Conservation (phyloP, 2,113 vertebrate species). For the Formicarius rufipectus region DNA sequence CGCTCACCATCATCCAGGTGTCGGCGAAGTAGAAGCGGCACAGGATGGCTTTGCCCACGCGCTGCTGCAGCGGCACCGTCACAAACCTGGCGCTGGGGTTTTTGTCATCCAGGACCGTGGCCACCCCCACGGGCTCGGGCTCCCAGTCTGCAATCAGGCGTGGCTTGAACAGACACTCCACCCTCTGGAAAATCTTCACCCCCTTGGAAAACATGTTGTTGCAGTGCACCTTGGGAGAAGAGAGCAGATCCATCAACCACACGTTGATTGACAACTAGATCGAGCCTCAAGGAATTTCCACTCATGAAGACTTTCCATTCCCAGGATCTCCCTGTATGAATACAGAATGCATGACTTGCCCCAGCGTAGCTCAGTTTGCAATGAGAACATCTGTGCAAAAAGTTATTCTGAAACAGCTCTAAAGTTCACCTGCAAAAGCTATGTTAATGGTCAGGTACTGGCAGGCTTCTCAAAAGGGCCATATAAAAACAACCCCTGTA, state of each 20-base stretch:
- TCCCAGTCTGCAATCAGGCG: slow-evolving; percentile 80
- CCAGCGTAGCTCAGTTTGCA: background rate
- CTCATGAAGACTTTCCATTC: background rate
- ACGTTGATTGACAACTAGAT: background rate
- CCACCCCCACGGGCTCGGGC: slow-evolving; percentile 74
- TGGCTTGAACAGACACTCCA: slow-evolving; percentile 85
- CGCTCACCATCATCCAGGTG: slow-evolving; percentile 92
- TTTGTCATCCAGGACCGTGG: slow-evolving; percentile 85
- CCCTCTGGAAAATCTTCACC: slow-evolving; percentile 89
- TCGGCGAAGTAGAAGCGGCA: slow-evolving; percentile 88
- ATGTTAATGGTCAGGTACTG: background rate
- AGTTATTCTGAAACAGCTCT: background rate
- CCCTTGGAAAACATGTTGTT: slow-evolving; percentile 91
- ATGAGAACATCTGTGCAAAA: background rate
- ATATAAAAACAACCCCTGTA: background rate
- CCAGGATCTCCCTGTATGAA: background rate
- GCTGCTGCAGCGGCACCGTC: slow-evolving; percentile 81
- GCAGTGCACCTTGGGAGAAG: slow-evolving; percentile 81
- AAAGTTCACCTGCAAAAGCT: background rate
- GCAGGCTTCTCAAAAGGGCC: background rate
- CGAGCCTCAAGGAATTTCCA: background rate
- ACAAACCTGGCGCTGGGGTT: slow-evolving; percentile 90
- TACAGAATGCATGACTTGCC: background rate
- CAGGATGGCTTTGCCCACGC: slow-evolving; percentile 78
- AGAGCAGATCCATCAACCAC: background rate